Evolutionary conservation across 2,113 vertebrate genomes (phyloP).

Genomic region (Elaphurus davidianus): DNA sequence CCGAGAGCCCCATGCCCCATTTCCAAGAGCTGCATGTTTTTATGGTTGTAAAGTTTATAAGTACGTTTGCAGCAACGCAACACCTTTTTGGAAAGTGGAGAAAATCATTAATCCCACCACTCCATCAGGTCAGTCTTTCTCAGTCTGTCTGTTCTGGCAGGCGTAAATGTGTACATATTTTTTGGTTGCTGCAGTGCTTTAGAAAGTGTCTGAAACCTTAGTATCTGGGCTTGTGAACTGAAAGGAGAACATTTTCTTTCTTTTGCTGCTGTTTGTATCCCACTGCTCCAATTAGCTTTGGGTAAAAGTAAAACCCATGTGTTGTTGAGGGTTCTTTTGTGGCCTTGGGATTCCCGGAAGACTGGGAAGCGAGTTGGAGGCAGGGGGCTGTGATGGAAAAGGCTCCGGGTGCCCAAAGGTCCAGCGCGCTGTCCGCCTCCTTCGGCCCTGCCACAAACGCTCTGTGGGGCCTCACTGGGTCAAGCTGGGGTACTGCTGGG

Average conservation of each 20-base stretch:
- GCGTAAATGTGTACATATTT: neutral
- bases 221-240: neutral
- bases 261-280: neutral
- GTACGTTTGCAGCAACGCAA: neutral
- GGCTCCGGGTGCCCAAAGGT: neutral
- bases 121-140: neutral
- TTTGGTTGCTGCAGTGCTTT: neutral
- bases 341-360: neutral
- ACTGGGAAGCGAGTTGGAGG: neutral
- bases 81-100: neutral
- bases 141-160: neutral
- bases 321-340: neutral
- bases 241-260: neutral
- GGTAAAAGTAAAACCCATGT: neutral
- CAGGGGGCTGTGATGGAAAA: neutral
- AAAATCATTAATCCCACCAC: neutral
- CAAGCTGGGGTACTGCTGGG: neutral
- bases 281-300: neutral
- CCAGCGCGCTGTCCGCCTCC: neutral
- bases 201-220: neutral
- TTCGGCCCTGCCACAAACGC: neutral
- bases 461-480: neutral
- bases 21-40: neutral
- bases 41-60: neutral
- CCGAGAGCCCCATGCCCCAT: neutral